Evolutionary conservation across 1,140 invertebrate genomes (phyloP).

Genomic region (Euborellia annulipes): DNA sequence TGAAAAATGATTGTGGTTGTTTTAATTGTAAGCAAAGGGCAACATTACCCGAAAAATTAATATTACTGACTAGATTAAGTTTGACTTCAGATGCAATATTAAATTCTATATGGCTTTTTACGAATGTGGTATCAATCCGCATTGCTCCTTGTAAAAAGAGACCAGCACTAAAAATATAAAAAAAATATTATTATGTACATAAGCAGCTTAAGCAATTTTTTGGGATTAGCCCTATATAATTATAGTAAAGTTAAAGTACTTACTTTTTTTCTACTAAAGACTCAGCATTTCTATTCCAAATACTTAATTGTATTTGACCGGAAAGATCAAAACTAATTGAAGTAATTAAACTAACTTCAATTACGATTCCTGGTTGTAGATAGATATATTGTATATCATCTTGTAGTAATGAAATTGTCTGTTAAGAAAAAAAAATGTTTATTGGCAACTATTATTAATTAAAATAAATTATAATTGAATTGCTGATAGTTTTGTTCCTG

Average conservation of each 20-base stretch:
- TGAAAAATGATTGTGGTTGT: conserved; percentile 47
- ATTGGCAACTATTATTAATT: too few species aligned
- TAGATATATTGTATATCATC: conserved; percentile 53
- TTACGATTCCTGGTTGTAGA: conserved; percentile 55
- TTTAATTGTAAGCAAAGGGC: conserved; percentile 66
- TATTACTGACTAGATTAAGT: conserved; percentile 56
- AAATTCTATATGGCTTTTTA: conserved; percentile 52
- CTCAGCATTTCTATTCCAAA: conserved; percentile 77
- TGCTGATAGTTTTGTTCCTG: background rate
- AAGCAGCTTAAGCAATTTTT: too few species aligned
- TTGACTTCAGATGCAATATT: conserved; percentile 51
- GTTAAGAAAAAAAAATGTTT: conserved; percentile 5
- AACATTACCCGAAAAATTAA: conserved; percentile 61
- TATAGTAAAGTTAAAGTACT: conserved; percentile 22
- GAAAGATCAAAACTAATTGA: conserved; percentile 67
- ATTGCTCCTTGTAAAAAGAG: conserved; percentile 47
- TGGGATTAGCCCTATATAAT: too few species aligned
- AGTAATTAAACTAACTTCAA: conserved; percentile 50
- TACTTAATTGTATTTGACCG: conserved; percentile 65
- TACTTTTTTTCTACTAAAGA: conserved; percentile 62
- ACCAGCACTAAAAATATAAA: conserved; percentile 41
- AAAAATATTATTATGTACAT: conserved; percentile 7
- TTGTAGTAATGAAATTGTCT: conserved; percentile 55
- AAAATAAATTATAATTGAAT: background rate
- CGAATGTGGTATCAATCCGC: conserved; percentile 47